phyloP scores from a whole-genome alignment of 1,140 invertebrate species.

The Paramacrobiotus metropolitanus region DNA sequence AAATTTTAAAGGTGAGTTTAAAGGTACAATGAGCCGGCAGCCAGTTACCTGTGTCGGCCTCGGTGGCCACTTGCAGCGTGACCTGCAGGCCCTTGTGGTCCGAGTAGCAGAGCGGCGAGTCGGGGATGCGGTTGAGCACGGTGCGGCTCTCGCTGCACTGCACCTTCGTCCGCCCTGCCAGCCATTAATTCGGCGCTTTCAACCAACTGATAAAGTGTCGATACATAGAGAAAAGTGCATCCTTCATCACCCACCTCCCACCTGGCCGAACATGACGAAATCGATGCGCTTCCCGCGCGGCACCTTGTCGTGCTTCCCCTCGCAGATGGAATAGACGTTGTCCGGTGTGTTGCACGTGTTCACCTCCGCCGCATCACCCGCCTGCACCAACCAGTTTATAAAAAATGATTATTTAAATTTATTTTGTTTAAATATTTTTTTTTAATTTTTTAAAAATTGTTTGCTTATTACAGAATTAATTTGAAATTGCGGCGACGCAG shows the following conservation, averaged over 20 bases:
- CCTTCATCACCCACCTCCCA: slow-evolving; percentile 18
- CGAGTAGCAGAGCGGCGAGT: neutral
- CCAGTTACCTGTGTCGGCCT: neutral
- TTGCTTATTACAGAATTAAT: too few species aligned
- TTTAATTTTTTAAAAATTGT: too few species aligned
- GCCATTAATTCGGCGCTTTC: neutral
- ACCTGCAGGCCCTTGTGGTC: neutral
- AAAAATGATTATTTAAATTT: too few species aligned
- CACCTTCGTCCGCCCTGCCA: neutral
- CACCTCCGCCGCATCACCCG: slow-evolving; percentile 15
- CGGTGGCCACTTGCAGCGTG: neutral
- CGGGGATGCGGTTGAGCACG: neutral
- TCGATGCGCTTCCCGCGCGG: slow-evolving; percentile 67
- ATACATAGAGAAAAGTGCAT: too few species aligned
- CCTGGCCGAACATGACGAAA: slow-evolving; percentile 46
- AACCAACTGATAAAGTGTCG: neutral
- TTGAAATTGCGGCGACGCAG: too few species aligned
- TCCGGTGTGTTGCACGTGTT: slow-evolving; percentile 53
- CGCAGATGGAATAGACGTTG: slow-evolving; percentile 49
- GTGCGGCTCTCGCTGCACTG: neutral
- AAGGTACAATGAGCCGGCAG: neutral
- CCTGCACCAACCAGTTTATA: slow-evolving; percentile 6
- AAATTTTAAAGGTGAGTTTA: neutral
- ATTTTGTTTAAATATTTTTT: too few species aligned
- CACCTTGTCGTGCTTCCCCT: slow-evolving; percentile 25